These are phyloP conservation scores for Charadrius vociferus DNA, from an alignment of 2,113 vertebrate species.

Conservation along the genomic window DNA sequence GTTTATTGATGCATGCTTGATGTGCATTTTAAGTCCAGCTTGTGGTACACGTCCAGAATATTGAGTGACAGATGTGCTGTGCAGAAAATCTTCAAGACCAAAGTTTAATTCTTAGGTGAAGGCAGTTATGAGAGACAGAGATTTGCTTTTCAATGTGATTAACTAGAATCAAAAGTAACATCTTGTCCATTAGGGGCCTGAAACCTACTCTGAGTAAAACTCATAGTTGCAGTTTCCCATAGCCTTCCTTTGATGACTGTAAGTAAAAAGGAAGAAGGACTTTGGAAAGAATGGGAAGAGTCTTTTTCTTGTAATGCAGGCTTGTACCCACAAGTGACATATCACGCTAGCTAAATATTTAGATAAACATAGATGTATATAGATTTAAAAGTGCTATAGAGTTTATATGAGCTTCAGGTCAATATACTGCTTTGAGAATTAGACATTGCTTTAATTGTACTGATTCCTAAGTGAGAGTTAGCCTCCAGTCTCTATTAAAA, in stretches of 20 bases:
- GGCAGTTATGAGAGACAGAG: neutral
- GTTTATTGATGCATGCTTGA: conserved; percentile 12
- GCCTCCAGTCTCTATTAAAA: neutral
- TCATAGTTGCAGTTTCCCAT: neutral
- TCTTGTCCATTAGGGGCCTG: neutral
- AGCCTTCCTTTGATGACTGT: neutral
- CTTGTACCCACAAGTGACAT: neutral
- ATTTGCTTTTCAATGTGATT: neutral
- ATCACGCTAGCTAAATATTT: neutral
- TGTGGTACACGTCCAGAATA: conserved; percentile 18
- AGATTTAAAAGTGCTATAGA: neutral
- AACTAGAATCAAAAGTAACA: neutral
- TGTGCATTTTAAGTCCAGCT: conserved; percentile 15
- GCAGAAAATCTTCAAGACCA: neutral
- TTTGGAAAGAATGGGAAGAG: neutral
- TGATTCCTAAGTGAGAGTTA: neutral
- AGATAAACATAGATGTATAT: neutral
- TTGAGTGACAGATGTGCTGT: neutral
- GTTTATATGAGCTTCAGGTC: neutral
- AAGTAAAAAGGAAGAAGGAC: neutral
- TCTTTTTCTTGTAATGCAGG: neutral
- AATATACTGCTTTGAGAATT: neutral
- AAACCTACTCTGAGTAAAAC: neutral
- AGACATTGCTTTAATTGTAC: neutral
- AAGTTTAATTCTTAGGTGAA: neutral